Evolutionary conservation across 1,140 invertebrate genomes (phyloP).

Genomic region (Cyclargus thomasi): DNA sequence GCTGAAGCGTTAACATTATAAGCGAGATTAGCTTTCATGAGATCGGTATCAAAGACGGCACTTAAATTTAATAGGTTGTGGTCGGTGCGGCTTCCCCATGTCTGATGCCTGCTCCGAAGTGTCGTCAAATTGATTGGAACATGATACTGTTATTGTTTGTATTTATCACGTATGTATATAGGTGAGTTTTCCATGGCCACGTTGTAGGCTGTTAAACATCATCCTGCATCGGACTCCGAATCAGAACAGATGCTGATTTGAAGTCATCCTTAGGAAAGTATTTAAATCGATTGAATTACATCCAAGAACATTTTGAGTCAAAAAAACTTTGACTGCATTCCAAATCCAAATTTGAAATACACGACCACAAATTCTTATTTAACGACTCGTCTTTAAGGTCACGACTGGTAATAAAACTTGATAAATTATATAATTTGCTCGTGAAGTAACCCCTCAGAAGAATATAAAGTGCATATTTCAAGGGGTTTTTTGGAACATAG

Average conservation of each 20-base stretch:
- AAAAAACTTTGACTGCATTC: not conserved
- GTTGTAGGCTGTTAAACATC: not conserved
- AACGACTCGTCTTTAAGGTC: slow-evolving; percentile 1
- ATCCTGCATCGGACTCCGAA: no score
- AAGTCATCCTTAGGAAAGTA: no score
- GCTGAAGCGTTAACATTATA: not conserved
- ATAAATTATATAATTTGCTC: slow-evolving; percentile 9
- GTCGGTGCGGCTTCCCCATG: slow-evolving; percentile 8
- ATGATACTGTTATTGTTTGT: not conserved
- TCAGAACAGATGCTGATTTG: no score
- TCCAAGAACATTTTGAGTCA: not conserved
- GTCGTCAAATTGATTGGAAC: slow-evolving; percentile 10
- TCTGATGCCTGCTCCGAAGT: not conserved
- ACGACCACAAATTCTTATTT: not conserved
- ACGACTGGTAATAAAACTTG: slow-evolving; percentile 4
- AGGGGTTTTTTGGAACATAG: not conserved
- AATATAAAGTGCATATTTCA: not conserved
- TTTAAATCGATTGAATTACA: not conserved
- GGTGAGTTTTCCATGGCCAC: not conserved
- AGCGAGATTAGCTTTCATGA: slow-evolving; percentile 9
- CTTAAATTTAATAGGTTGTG: slow-evolving; percentile 15
- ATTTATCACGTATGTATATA: not conserved
- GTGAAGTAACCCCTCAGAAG: not conserved
- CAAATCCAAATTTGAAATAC: slow-evolving; percentile 4
- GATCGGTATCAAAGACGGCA: slow-evolving; percentile 10